Evolutionary conservation across 2,797 vertebrate species (phyloP), one percentile per base, ranked within the genome.

Genomic region (Poeciliopsis presidionis): DNA sequence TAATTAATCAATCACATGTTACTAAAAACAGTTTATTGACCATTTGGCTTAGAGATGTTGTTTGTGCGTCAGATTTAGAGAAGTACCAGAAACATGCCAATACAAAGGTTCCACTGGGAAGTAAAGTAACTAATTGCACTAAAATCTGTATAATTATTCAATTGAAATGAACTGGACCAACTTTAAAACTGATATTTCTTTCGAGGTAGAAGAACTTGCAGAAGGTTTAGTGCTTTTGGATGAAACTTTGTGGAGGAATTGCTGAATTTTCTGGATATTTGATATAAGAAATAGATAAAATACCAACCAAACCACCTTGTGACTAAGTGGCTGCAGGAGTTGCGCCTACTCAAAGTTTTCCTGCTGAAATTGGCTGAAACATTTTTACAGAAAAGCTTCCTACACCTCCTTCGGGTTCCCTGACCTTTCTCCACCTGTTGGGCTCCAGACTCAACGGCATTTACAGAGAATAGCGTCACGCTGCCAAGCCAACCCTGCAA

Each of bases 261-360:
- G 22, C 4, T 25, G 13, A 61, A 51, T 43, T 67, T 53, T 49
- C 55, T 33, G 73, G 76, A 88, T 84, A 76, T 85, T 84, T 88
- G 73, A 78, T 61, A 33, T 65, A 71, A 76, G 59, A 84, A 83
- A 87, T 83, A 77, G 85, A 81, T 69, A 77, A 86, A 87, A 75
- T 30, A 4, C 61, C 85, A 65, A 81, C 45, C 65, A 43, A 74
- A 83, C 85, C 72, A 5, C 82, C 84, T 84, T 83, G 80, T 69
- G 81, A 65, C 78, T 71, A 41, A 82, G 81, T 81, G 75, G 75
- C 80, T 81, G 82, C 79, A 75, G 74, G 51, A 47, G 63, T 77
- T 81, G 73, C 81, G 77, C 83, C 81, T 18, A 76, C 81, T 88
- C 84, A 89, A 18, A n/a, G 7, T 49, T 59, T 76, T 77, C 55